phyloP scores from a whole-genome alignment of 2,113 vertebrate genomes.

The Rhodinocichla rosea region DNA sequence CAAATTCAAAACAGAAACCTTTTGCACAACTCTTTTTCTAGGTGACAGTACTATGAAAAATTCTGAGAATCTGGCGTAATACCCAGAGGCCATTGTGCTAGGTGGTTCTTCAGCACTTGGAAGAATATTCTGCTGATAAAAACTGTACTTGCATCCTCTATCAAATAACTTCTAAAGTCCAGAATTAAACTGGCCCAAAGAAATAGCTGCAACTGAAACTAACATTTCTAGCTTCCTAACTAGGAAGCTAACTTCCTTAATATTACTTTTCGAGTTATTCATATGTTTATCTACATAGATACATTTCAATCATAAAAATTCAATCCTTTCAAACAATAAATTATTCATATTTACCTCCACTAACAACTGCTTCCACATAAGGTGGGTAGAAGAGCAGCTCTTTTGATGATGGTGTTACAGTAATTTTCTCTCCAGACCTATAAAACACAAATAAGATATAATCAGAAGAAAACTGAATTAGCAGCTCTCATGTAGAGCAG shows the following conservation, averaged over 20 bases:
- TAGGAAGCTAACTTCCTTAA: not conserved
- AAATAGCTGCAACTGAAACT: not conserved
- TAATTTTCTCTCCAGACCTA: constrained; percentile 95
- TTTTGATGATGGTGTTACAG: constrained; percentile 92
- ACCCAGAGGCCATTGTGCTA: not conserved
- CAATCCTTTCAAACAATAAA: not conserved
- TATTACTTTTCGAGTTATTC: not conserved
- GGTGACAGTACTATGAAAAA: not conserved
- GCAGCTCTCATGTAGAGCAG: not conserved
- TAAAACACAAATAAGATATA: not conserved
- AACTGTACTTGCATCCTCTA: not conserved
- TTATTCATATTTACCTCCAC: constrained; percentile 80
- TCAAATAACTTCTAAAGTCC: not conserved
- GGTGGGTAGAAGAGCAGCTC: constrained; percentile 95
- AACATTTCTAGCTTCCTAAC: too few species aligned
- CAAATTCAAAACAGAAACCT: not conserved
- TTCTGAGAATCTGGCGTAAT: not conserved
- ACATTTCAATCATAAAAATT: not conserved
- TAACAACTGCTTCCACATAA: constrained; percentile 90
- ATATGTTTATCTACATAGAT: not conserved
- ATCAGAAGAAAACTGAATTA: not conserved
- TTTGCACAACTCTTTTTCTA: not conserved
- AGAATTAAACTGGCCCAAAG: not conserved
- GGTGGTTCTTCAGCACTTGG: not conserved
- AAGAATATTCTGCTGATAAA: not conserved